Base-by-base conservation (phyloP, 2,113 vertebrate genomes). In the Coryphaenoides rupestris region DNA sequence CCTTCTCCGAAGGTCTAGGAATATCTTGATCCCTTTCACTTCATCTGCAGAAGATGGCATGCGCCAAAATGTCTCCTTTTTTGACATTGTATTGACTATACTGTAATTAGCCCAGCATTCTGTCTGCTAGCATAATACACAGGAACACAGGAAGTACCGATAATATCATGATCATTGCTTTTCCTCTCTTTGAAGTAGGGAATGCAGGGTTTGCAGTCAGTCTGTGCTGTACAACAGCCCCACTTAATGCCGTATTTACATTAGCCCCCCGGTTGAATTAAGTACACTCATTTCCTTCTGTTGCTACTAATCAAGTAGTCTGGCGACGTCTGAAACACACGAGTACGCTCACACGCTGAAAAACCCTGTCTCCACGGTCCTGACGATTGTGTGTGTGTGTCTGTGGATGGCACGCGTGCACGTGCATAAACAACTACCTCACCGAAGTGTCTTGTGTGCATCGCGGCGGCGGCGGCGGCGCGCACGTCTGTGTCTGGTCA, bases 211-310 rank as follows among this genome's bases (percentile, higher is more conserved):
- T 62, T 63, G 49, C 50, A 23, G 46, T 52, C 14, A 33, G 58
- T 67, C 28, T 50, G 59, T 26, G 58, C 33, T 65, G 4, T 3
- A 78, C 66, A 77, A 81, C 66, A 69, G 63, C 60, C 21, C 24
- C 15, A n/a, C 70, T 60, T 24, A 69, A 65, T 24, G 72, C 50
- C 72, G 76, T 75, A 60, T 76, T 73, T 40, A 40, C 33, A 40
- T 82, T 83, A 26, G 80, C 73, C 59, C 75, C 67, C 56, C 2
- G 73, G 69, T 74, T 78, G 68, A 76, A 77, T 72, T 73, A 61
- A 60, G 63, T 60, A 66, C 62, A 10, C 66, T 78, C 50, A 67
- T 82, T 81, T 84, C 73, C 70, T 70, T 71, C 33, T 40, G 4
- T 66, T 53, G 49, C 68, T 72, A 57, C 3, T 62, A 80, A 79